Evolutionary conservation across 2,888 invertebrate genomes (phyloP).

Genomic region (Ophioninae sp.): DNA sequence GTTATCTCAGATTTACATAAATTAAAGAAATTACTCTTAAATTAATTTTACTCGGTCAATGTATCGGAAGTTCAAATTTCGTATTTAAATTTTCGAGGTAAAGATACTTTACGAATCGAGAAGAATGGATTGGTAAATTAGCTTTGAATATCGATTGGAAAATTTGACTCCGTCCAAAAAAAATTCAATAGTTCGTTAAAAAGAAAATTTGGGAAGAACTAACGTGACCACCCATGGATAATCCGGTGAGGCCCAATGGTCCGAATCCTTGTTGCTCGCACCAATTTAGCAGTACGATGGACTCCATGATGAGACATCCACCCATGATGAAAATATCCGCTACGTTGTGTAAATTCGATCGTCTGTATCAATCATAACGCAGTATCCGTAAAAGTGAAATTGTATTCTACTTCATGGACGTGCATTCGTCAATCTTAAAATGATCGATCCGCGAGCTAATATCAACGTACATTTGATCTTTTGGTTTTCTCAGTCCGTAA

Average conservation of each 20-base stretch:
- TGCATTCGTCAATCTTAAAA: slow-evolving; percentile 30
- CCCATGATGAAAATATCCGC: slow-evolving; percentile 99
- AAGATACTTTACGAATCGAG: not conserved
- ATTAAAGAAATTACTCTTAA: not conserved
- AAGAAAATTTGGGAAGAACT: slow-evolving; percentile 79
- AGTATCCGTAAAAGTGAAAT: slow-evolving; percentile 50
- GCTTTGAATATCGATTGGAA: slow-evolving; percentile 4
- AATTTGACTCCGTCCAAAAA: not conserved
- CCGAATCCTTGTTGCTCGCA: slow-evolving; percentile 95
- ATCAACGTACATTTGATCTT: slow-evolving; percentile 88
- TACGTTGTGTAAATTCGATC: slow-evolving; percentile 96
- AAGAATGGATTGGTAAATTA: not conserved
- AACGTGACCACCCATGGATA: slow-evolving; percentile 99
- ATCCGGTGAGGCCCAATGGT: slow-evolving; percentile 95
- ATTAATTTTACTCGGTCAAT: not conserved
- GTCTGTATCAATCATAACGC: slow-evolving; percentile 81
- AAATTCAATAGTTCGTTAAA: not conserved
- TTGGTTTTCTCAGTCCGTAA: slow-evolving; percentile 94
- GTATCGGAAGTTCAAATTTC: not conserved
- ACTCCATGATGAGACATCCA: slow-evolving; percentile 96
- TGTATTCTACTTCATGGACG: slow-evolving; percentile 19
- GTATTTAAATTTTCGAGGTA: not conserved
- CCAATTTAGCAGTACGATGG: slow-evolving; percentile 95
- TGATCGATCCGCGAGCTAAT: slow-evolving; percentile 62
- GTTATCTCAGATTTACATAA: not conserved